Evolutionary conservation across 2,888 invertebrate genomes (phyloP), one percentile per base, ranked within the genome.

Genomic region (Campoletis raptor): DNA sequence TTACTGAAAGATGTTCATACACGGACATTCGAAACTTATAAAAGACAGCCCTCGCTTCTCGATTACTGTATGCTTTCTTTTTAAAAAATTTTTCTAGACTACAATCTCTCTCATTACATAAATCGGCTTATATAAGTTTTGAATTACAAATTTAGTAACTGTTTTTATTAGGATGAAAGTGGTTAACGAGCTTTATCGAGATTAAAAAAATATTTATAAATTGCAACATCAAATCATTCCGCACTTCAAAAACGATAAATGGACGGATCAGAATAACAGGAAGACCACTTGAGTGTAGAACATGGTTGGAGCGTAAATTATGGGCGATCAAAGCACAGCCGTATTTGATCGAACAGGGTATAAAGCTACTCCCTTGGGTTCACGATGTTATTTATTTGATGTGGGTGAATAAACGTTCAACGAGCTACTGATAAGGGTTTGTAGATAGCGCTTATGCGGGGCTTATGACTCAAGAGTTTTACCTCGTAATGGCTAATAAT

Each of bases 1-100:
- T 45, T 54, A 76, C 21, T 2, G 57, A 70, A 45, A 80, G 57
- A 52, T 54, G 76, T 85, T 83, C 70, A 83, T 85, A 61, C 64
- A 54, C 40, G 64, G 37, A 54, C 80, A 80, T 83, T 30, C 15
- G 12, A 15, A 61, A 30, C 30, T 30, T 15, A 61, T 30, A 15
- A 8, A 30, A 12, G 6, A 30, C 30, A 30, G 15, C 15, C 0
- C 7, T 61, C 6, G 1, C 1, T 30, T 30, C 30, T 54, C 9
- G 61, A 30, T 30, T 6, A 48, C 48, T 40, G 48, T 15, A 6
- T 48, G 40, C 21, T 54, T 54, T 54, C n/a, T 2, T n/a, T n/a
- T 30, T 4, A 5, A 15, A 15, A 7, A 0, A 61, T 15, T 61
- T 15, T 10, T 30, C 30, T 6, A 1, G 30, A 57, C 24, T 30